Percentiles rank a stretch among this genome's conserved stretches.
Evolutionary conservation across 2,113 vertebrate species (phyloP).

Genomic region (Chlorodrepanis virens): DNA sequence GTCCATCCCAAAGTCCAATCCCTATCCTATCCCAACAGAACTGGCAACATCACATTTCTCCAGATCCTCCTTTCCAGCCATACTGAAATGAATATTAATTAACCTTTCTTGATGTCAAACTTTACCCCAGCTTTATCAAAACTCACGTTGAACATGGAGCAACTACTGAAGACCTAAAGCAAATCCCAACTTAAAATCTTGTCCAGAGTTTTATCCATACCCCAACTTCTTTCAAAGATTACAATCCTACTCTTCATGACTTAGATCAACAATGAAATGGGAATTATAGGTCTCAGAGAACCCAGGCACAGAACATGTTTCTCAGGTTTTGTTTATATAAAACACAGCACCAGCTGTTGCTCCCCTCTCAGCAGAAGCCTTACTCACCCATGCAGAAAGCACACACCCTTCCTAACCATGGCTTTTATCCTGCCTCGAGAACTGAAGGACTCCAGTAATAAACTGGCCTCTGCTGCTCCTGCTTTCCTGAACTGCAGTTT

Average conservation of each 20-base stretch:
- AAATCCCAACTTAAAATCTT: not conserved
- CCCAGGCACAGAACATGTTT: not conserved
- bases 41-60: not conserved
- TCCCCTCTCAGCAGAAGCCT: not conserved
- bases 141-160: not conserved
- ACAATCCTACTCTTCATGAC: not conserved
- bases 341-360: not conserved
- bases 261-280: not conserved
- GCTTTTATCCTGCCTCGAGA: not conserved
- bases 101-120: not conserved
- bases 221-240: not conserved
- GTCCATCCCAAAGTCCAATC: not conserved
- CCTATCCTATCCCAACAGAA: not conserved
- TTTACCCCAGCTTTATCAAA: not conserved
- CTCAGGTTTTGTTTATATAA: not conserved
- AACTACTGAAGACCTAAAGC: not conserved
- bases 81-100: not conserved
- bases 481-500: not conserved
- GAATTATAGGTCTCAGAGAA: not conserved
- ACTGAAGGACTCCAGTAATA: not conserved
- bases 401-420: not conserved
- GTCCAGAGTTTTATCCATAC: not conserved
- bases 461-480: not conserved
- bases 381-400: rapidly evolving
- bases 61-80: not conserved